These are phyloP conservation scores for Eumaeus atala DNA, from an alignment of 1,140 invertebrate species.

Conservation along the genomic window DNA sequence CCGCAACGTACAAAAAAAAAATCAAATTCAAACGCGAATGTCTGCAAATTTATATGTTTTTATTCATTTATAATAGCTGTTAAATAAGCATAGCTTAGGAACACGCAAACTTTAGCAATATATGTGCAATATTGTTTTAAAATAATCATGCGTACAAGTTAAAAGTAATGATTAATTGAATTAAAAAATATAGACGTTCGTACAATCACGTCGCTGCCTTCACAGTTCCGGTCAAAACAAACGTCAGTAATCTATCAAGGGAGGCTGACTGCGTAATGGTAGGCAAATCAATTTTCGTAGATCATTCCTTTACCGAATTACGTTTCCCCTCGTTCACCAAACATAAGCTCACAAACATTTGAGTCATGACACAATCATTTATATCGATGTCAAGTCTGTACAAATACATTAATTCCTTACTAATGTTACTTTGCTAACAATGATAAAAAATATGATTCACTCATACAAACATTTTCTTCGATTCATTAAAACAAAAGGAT, in stretches of 20 bases:
- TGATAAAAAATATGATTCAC: too few species aligned
- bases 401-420: conserved; percentile 20
- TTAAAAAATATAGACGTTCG: not conserved
- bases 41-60: too few species aligned
- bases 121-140: too few species aligned
- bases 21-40: too few species aligned
- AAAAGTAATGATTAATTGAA: not conserved
- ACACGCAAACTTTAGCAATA: too few species aligned
- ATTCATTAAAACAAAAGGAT: too few species aligned
- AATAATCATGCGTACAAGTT: too few species aligned
- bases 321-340: conserved; percentile 39
- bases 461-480: too few species aligned
- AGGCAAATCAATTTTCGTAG: conserved; percentile 62
- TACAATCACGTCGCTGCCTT: conserved; percentile 15
- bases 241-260: conserved; percentile 56
- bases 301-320: conserved; percentile 63
- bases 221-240: conserved; percentile 40
- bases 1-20: too few species aligned
- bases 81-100: too few species aligned
- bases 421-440: not conserved
- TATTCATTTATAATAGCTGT: too few species aligned
- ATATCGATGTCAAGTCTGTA: conserved; percentile 28
- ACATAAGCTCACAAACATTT: conserved; percentile 31
- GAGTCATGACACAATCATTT: conserved; percentile 33
- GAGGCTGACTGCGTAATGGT: conserved; percentile 47